Evolutionary conservation across 2,888 invertebrate genomes (phyloP), one percentile per base, ranked within the genome.

Genomic region (Drosophila lacicola): DNA sequence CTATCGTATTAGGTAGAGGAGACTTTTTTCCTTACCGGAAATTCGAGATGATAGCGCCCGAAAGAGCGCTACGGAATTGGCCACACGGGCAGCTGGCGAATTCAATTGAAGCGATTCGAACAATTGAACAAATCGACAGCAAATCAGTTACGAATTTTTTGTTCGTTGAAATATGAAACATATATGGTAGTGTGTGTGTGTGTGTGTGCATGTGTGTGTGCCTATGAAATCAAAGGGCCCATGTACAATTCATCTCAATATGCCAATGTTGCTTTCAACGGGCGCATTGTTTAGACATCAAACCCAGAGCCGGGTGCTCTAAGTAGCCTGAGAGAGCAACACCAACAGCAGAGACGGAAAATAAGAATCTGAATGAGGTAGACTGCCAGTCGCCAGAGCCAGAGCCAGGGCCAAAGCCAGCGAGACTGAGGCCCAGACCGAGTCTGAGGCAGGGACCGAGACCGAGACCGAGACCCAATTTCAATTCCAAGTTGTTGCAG

Each of bases 191-290:
- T 21, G 9, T 42, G 6, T 25, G 9, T 41, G 4, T 46, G n/a
- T 5, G 10, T 33, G 6, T 25, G 13, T 49, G 14, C 42, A 9
- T 50, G 39, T 58, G 37, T 58, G 41, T 47, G 39, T 49, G 34
- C 14, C 29, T 42, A 51, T 47, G 47, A 19, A 47, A 63, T 58
- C 25, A 42, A 65, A 67, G 81, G 70, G 81, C 69, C 81, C 76
- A 85, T 44, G 57, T 21, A 72, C 86, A 83, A 88, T 89, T 87
- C 84, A 84, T 87, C 89, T 89, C 88, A 86, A 89, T 89, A 86
- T 89, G 85, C 85, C 85, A 86, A 87, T 85, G 89, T 76, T 78
- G 84, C 86, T 90, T 90, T 90, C 90, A 90, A 80, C 86, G 77
- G 64, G 58, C 74, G 51, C 82, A 82, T 88, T 82, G 82, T 82